A percentile compares a stretch with the other conserved stretches of the same genome.
phyloP scores from a whole-genome alignment of 2,113 vertebrate genomes.

The Leucosticte australis region DNA sequence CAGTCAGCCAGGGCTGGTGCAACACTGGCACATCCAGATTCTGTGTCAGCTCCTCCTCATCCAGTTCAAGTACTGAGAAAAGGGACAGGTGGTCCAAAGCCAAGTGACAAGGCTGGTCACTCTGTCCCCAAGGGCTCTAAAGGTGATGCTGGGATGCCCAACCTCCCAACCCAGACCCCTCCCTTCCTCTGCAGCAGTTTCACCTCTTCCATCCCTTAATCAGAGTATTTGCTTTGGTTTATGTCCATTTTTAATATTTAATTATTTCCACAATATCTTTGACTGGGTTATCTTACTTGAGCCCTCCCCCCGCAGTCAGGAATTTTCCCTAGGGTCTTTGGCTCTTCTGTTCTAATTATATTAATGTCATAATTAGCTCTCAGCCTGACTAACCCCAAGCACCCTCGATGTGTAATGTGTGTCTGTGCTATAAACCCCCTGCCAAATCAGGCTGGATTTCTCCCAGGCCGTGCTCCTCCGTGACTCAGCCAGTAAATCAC shows the following conservation, averaged over 20 bases:
- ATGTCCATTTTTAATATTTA: neutral
- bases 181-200: neutral
- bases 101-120: neutral
- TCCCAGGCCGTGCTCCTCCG: neutral
- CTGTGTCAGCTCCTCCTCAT: neutral
- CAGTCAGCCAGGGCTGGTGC: accelerated
- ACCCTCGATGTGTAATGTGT: neutral
- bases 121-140: neutral
- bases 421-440: neutral
- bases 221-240: neutral
- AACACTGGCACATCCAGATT: neutral
- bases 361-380: neutral
- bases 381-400: neutral
- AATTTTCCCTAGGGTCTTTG: neutral
- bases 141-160: neutral
- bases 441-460: neutral
- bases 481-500: neutral
- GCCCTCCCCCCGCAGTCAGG: neutral
- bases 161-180: neutral
- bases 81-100: accelerated
- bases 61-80: accelerated
- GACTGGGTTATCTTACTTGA: neutral
- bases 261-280: neutral
- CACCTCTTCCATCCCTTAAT: neutral
- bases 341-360: neutral